Base-by-base conservation (phyloP, 1,140 invertebrate species). In the Augochlora pura region DNA sequence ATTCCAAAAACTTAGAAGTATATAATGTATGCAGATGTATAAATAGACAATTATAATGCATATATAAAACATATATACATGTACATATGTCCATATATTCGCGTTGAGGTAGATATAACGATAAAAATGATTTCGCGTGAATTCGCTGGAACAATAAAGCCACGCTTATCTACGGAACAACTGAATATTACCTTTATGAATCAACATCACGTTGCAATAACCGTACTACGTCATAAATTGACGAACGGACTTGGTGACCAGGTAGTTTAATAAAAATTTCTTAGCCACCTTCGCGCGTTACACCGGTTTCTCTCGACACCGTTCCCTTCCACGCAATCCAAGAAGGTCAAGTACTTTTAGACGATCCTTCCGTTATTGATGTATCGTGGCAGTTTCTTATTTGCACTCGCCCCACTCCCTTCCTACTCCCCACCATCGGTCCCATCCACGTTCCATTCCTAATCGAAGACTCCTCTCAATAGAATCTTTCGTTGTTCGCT, bases 181-280 rank as follows among this genome's bases (percentile, higher is more conserved):
- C 38, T 46, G 69, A 32, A 57, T 38, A 52, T 62, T 66, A 12
- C 52, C 38, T n/a, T 62, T 16, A 14, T 69, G 69, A 39, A 73
- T 78, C 76, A 78, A 72, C 68, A 68, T 78, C 68, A 72, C 76
- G 76, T 72, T 78, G 69, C 76, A 72, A 67, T 79, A 79, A 74
- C 77, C 70, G 77, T 74, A 79, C 77, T 67, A 67, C 77, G 70
- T 74, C 77, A 79, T 79, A 74, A 74, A 79, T 79, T 74, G 72
- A 10, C 71, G n/a, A 79, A 63, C 32, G 69, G 18, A 18, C 25
- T n/a, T 21, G 49, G 39, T n/a, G 52, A 25, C 49, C 70, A 59
- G 70, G 52, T 79, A 62, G 71, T 18, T 23, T 39, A 70, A 74
- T 49, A 73, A 79, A 74, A 79, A 74, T 74, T 73, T 66, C 39